Evolutionary conservation across 2,797 vertebrate genomes (phyloP).

Genomic region (Urosaurus nigricauda): DNA sequence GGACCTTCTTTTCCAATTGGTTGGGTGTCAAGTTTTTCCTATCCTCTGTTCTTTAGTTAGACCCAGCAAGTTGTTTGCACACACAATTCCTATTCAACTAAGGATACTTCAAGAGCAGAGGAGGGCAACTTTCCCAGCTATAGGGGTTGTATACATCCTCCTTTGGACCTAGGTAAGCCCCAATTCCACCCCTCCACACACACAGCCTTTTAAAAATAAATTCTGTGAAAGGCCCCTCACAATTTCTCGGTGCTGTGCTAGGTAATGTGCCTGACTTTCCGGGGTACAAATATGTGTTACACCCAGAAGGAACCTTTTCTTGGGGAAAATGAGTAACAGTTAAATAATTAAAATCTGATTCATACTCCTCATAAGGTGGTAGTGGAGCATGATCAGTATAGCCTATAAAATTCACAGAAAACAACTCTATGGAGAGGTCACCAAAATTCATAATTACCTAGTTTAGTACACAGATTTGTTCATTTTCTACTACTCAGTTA

Average conservation of each 20-base stretch:
- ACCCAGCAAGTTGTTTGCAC: neutral
- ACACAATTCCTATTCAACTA: neutral
- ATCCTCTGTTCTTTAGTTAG: too few species aligned
- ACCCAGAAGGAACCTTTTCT: too few species aligned
- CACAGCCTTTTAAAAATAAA: too few species aligned
- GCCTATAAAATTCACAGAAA: neutral
- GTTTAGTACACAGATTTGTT: neutral
- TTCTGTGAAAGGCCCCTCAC: too few species aligned
- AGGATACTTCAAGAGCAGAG: neutral
- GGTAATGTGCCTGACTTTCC: too few species aligned
- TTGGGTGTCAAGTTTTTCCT: neutral
- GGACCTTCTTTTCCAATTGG: neutral
- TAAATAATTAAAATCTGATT: neutral
- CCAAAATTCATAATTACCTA: neutral
- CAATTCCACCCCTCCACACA: too few species aligned
- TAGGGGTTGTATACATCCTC: too few species aligned
- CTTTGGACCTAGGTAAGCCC: too few species aligned
- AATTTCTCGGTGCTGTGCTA: too few species aligned
- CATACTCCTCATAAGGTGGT: neutral
- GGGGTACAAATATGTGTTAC: too few species aligned
- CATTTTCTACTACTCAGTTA: neutral
- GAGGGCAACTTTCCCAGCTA: neutral
- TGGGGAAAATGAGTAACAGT: too few species aligned
- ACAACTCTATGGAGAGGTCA: neutral
- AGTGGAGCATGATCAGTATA: neutral